Conservation (phyloP, 2,888 invertebrate species). For the Andrena praecox region DNA sequence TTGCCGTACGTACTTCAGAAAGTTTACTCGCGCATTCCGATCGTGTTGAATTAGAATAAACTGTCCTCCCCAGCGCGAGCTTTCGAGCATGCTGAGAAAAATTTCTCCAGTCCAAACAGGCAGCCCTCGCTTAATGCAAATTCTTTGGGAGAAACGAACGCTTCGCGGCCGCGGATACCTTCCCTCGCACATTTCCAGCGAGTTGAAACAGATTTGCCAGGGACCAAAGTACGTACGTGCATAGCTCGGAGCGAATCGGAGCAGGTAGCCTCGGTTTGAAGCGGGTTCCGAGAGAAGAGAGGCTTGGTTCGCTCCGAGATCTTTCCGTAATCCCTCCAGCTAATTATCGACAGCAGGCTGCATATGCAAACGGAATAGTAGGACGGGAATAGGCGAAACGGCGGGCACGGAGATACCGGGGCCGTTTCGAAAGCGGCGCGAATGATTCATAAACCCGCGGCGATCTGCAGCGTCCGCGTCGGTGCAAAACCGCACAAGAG, state of each 20-base stretch:
- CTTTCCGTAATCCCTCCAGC: neutral
- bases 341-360: constrained; percentile 16
- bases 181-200: neutral
- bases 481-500: constrained; percentile 54
- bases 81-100: constrained; percentile 17
- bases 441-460: constrained; percentile 69
- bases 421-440: constrained; percentile 37
- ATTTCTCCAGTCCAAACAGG: constrained; percentile 6
- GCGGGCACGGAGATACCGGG: constrained; percentile 2
- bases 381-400: neutral
- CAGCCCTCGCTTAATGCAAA: constrained; percentile 39
- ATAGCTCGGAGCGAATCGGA: neutral
- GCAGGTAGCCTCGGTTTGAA: too few species aligned
- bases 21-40: constrained; percentile 55
- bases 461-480: constrained; percentile 37
- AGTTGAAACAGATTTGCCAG: neutral
- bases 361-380: neutral
- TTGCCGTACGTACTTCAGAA: constrained; percentile 49
- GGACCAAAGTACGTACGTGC: neutral
- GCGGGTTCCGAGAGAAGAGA: too few species aligned
- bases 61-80: constrained; percentile 5
- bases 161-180: neutral
- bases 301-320: neutral
- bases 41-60: constrained; percentile 49
- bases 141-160: constrained; percentile 1